These are phyloP conservation scores for Sebastes fasciatus DNA, from an alignment of 2,113 vertebrate species.

Conservation along the genomic window DNA sequence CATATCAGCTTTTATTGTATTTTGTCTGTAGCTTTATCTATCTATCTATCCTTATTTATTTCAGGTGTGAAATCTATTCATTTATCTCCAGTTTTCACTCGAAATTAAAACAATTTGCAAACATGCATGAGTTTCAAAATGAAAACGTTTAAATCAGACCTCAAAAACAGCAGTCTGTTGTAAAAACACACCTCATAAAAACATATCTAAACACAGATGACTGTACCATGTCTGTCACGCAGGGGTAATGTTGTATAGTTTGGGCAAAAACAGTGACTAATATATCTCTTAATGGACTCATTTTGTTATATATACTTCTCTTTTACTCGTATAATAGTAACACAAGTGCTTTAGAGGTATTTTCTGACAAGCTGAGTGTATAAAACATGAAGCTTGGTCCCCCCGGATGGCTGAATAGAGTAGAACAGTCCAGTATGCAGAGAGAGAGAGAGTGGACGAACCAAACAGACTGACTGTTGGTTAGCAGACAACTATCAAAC, in stretches of 20 bases:
- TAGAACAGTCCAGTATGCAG: constrained; percentile 72
- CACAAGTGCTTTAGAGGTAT: not conserved
- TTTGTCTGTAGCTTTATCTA: not conserved
- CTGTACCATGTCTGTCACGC: constrained; percentile 72
- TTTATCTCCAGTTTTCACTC: not conserved
- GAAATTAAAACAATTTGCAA: not conserved
- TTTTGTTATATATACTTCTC: not conserved
- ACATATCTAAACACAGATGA: constrained; percentile 58
- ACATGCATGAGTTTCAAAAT: not conserved
- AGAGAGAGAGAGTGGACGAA: constrained; percentile 50
- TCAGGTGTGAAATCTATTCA: not conserved
- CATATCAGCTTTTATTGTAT: not conserved
- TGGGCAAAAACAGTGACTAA: not conserved
- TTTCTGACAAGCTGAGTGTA: constrained; percentile 4
- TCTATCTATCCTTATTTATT: no score
- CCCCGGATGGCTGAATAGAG: constrained; percentile 61
- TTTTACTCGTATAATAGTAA: not conserved
- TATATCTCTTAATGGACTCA: accelerated
- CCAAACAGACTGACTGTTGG: constrained; percentile 42
- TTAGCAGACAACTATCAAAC: constrained; percentile 63
- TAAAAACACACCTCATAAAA: constrained; percentile 47
- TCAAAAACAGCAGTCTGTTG: constrained; percentile 28
- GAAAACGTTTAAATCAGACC: not conserved
- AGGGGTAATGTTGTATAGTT: constrained; percentile 66
- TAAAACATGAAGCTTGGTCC: constrained; percentile 54